Base-by-base conservation (phyloP, 2,888 invertebrate genomes). In the Tricholauxania praeusta region DNA sequence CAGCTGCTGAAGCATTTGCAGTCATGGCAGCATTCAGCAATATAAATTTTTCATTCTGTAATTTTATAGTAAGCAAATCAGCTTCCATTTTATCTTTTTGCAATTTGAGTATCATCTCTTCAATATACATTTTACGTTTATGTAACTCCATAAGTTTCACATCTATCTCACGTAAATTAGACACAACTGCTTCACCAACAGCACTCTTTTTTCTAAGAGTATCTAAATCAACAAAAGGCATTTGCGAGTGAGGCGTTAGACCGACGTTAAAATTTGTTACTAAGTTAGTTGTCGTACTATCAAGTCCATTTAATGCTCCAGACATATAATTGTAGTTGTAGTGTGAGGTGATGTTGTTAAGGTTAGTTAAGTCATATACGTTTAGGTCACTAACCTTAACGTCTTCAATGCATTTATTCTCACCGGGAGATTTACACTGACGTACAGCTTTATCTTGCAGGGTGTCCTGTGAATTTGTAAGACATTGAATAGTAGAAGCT, bases 31-130 rank as follows among this genome's bases (percentile, higher is more conserved):
- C 79, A 22, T 84, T 86, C 1, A 86, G 75, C 0, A 87, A 72
- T 28, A 86, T 77, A 68, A 85, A 84, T 76, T 84, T 86, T 47
- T 84, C 84, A 75, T 81, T 84, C 77, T 87, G 86, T 65, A 87
- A 59, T 71, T 85, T 84, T 66, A 86, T 80, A 3, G 80, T 82
- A n/a, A 73, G 72, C 74, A 84, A 75, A 71, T 87, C 87, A 47
- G 85, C 78, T 53, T 84, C 83, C 74, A 85, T 83, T 77, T 85
- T 87, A 53, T 86, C 86, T 17, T 84, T 85, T 72, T 87, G 86
- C 39, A 86, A 75, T 72, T 87, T 86, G 28, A 84, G 76, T 19
- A 87, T 85, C 83, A 85, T 84, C 71, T 86, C 86, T 39, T 87
- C 86, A n/a, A 87, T 80, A 62, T 82, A 83, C 73, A 82, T 82